A percentile compares a stretch with the other conserved stretches of the same genome.
These are phyloP conservation scores for Abramis brama DNA, from an alignment of 2,113 vertebrate genomes.

Conservation along the genomic window DNA sequence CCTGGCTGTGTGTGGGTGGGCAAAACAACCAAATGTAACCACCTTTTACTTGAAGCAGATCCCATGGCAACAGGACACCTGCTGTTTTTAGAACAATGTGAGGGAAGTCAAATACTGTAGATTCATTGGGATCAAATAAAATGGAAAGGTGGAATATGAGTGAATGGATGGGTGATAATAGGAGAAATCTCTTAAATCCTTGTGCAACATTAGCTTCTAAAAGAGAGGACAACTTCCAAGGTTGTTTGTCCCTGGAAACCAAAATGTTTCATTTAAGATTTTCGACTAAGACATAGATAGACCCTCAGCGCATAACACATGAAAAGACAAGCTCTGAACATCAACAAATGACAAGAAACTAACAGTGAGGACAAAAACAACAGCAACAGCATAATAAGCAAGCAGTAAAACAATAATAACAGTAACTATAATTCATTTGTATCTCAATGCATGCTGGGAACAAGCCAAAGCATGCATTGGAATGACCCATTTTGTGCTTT, in stretches of 20 bases:
- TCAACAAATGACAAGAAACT: neutral
- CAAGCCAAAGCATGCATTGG: too few species aligned
- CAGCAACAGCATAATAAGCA: too few species aligned
- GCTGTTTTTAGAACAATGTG: constrained; percentile 14
- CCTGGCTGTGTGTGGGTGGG: neutral
- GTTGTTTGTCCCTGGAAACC: neutral
- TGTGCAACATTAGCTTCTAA: neutral
- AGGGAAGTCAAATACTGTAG: neutral
- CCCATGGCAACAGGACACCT: constrained; percentile 25
- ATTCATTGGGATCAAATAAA: neutral
- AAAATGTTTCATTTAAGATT: neutral
- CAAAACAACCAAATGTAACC: neutral
- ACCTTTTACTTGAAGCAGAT: neutral
- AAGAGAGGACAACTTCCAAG: neutral
- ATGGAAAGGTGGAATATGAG: neutral
- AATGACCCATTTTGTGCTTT: too few species aligned
- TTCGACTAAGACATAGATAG: neutral
- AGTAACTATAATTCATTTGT: too few species aligned
- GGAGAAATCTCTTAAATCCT: neutral
- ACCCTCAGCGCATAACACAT: neutral
- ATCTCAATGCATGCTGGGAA: too few species aligned
- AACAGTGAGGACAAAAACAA: neutral
- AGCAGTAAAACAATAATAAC: too few species aligned
- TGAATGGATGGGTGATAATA: constrained; percentile 3
- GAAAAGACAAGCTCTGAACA: neutral